Base-by-base conservation (phyloP, 2,888 invertebrate species). In the Chironomus tentans region DNA sequence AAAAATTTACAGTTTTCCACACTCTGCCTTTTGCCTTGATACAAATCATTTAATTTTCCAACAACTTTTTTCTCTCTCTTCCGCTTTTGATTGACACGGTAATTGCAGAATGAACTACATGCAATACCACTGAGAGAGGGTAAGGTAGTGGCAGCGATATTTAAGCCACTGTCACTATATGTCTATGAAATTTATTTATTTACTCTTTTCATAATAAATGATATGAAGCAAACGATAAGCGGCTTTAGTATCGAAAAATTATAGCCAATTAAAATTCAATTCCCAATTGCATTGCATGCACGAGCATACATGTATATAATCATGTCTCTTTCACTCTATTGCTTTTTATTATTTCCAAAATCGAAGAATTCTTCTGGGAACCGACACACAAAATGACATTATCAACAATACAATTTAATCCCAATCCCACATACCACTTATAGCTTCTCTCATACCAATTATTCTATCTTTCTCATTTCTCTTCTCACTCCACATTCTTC, bases 221-320 rank as follows among this genome's bases (percentile, higher is more conserved):
- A 18, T 15, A 56, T n/a, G 7, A n/a, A 56, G 38, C 38, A 56
- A 56, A 28, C 15, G 50, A 46, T 71, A 71, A 71, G 28, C 71
- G 46, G 71, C 71, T 71, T 68, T 71, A 50, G 56, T 50, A 50
- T 22, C 46, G 56, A 48, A 71, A 71, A 48, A 70, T 71, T 71
- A 71, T 56, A 56, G 50, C 56, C 71, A 71, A 71, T 71, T 71
- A 71, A 56, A 71, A 56, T 71, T 71, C 71, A 71, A 71, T 71
- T 71, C 71, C 71, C 71, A 38, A 28, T 47, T 18, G 38, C 10
- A 38, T 38, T 38, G 7, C 38, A 38, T 38, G 38, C 38, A 38
- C 38, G 2, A 38, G 38, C 10, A 38, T 10, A 38, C 10, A 10
- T 7, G 10, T 38, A 10, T 38, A 38, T 38, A 38, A 38, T 38